Base-by-base conservation (phyloP, 2,113 vertebrate genomes). In the Syngnathoides biaculeatus region DNA sequence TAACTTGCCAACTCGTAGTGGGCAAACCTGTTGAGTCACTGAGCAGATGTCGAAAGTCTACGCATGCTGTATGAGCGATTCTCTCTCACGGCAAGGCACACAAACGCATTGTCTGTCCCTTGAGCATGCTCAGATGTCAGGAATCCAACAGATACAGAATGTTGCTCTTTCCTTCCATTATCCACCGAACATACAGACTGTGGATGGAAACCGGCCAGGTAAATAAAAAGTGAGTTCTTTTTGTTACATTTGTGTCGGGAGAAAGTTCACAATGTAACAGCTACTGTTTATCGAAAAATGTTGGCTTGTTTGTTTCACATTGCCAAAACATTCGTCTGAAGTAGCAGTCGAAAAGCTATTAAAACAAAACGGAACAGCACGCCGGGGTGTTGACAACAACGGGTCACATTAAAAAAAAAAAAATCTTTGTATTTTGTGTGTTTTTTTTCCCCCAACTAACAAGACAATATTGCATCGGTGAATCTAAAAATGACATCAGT, bases 81-180 rank as follows among this genome's bases (percentile, higher is more conserved):
- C 56, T n/a, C n/a, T n/a, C n/a, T n/a, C 39, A 75, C 65, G 64
- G 73, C 72, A 68, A 72, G 74, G 71, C 73, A 74, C 67, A 43
- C 56, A 62, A 79, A 87, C 87, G 86, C 82, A 81, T 78, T 82
- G 84, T 60, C 67, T 82, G 84, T 60, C 67, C 70, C 73, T 64
- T 80, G 84, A 87, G 66, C 69, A 67, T 35, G 15, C 68, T 87
- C 80, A 79, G 80, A 82, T 85, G 85, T 82, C 79, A 72, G 74
- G 39, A 65, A 80, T 71, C 75, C 69, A 74, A 65, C 78, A 60
- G 69, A 48, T 63, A 79, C 75, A 77, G 82, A 72, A 64, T 78
- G 64, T 69, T 81, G 35, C 47, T 58, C 62, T 69, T 62, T 42
- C 60, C 74, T 58, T 69, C 61, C 71, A 65, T 71, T 26, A 67